A percentile compares a stretch with the other conserved stretches of the same genome.
Evolutionary conservation across 1,140 invertebrate species (phyloP).

Genomic region (Carposina sasakii): DNA sequence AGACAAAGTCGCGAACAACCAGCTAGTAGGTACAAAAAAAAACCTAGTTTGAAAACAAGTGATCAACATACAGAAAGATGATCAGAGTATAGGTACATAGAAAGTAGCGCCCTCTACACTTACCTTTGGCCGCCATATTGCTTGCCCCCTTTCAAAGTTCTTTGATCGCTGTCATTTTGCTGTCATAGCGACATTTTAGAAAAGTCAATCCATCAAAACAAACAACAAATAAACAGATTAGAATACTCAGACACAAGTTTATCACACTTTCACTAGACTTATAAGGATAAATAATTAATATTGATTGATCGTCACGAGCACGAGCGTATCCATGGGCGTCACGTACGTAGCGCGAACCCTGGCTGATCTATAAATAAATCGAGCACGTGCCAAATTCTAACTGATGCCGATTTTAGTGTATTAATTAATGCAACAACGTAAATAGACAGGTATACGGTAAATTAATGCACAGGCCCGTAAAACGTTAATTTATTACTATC

Average conservation of each 20-base stretch:
- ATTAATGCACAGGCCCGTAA: too few species aligned
- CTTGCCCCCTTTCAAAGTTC: too few species aligned
- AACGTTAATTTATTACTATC: too few species aligned
- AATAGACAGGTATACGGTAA: too few species aligned
- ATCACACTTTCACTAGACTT: too few species aligned
- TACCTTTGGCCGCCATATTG: slow-evolving; percentile 55
- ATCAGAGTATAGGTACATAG: neutral
- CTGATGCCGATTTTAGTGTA: slow-evolving; percentile 2
- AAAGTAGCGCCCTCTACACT: slow-evolving; percentile 40
- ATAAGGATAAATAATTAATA: too few species aligned
- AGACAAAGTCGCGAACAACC: too few species aligned
- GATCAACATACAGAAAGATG: too few species aligned
- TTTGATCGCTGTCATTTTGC: slow-evolving; percentile 57
- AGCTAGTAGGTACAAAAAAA: too few species aligned
- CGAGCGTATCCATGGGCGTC: neutral
- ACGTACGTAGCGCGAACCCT: slow-evolving; percentile 20
- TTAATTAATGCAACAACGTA: too few species aligned
- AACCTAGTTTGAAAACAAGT: too few species aligned
- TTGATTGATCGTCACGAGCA: too few species aligned
- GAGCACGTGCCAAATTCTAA: slow-evolving; percentile 46
- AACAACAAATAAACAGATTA: slow-evolving; percentile 48
- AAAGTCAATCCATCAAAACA: slow-evolving; percentile 55
- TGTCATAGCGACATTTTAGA: slow-evolving; percentile 59
- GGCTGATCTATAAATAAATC: slow-evolving; percentile 57
- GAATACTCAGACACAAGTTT: neutral